Conservation (phyloP, 1,140 invertebrate genomes). For the Vollenhovia emeryi region DNA sequence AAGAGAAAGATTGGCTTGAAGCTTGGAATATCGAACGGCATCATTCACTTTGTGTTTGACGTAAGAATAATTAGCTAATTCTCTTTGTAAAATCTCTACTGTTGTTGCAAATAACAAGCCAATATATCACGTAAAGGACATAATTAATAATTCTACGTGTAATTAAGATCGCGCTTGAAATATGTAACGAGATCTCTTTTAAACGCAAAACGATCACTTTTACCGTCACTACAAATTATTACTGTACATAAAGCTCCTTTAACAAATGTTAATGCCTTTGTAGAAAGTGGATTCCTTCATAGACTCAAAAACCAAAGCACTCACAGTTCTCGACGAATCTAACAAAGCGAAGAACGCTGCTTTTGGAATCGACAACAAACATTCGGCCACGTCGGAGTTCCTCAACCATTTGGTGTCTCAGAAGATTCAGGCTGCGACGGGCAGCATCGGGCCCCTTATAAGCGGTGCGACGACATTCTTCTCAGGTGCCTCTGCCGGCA, state of each 20-base stretch:
- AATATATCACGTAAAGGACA: too few relatives aligned
- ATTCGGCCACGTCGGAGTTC: slow-evolving; percentile 80
- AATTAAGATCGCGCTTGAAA: not conserved
- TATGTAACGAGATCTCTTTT: not conserved
- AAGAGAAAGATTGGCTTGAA: slow-evolving; percentile 90
- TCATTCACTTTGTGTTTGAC: slow-evolving; percentile 92
- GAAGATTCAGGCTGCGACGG: slow-evolving; percentile 77
- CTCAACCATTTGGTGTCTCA: slow-evolving; percentile 75
- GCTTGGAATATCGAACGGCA: slow-evolving; percentile 90
- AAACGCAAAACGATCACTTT: not conserved
- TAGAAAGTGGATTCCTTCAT: slow-evolving; percentile 92
- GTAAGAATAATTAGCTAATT: slow-evolving; percentile 84
- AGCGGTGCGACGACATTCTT: slow-evolving; percentile 81
- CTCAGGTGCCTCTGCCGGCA: slow-evolving; percentile 71
- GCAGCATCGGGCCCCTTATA: slow-evolving; percentile 79
- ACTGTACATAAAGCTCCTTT: not conserved
- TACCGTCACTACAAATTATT: not conserved
- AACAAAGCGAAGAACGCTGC: slow-evolving; percentile 91
- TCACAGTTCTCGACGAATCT: slow-evolving; percentile 88
- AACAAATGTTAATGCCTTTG: slow-evolving; percentile 30
- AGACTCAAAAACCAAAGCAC: slow-evolving; percentile 90
- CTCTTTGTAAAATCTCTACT: not conserved
- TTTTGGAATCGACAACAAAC: slow-evolving; percentile 87
- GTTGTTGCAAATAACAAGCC: not conserved
- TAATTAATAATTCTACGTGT: not conserved